Conservation (phyloP, 2,113 vertebrate genomes). For the Peromyscus polionotus region DNA sequence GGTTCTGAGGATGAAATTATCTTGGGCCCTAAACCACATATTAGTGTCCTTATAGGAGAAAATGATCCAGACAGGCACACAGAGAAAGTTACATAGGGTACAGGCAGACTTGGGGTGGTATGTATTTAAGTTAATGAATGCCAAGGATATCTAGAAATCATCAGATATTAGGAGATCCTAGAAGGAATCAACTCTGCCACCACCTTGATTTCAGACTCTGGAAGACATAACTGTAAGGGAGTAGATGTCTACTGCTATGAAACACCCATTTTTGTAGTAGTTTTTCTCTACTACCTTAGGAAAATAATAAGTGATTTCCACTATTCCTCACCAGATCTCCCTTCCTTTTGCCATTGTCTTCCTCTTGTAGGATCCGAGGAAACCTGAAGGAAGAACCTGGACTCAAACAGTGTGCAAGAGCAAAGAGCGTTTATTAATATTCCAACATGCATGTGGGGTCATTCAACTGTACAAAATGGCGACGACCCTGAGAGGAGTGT, state of each 20-base stretch:
- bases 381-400: no score
- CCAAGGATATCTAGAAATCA: not conserved
- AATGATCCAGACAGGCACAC: not conserved
- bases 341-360: not conserved
- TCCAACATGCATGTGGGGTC: no score
- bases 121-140: not conserved
- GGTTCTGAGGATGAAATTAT: slow-evolving; percentile 6
- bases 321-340: not conserved
- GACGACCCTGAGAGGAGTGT: no score
- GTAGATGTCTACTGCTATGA: slow-evolving; percentile 7
- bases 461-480: no score
- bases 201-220: not conserved
- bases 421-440: no score
- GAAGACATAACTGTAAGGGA: not conserved
- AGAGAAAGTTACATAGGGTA: not conserved
- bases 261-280: not conserved
- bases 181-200: not conserved
- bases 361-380: not conserved
- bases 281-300: not conserved
- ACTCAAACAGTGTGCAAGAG: no score
- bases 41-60: not conserved
- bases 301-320: not conserved
- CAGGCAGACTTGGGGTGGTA: not conserved
- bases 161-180: not conserved
- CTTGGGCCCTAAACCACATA: not conserved